phyloP scores from a whole-genome alignment of 1,140 invertebrate species.

The Wasmannia auropunctata region DNA sequence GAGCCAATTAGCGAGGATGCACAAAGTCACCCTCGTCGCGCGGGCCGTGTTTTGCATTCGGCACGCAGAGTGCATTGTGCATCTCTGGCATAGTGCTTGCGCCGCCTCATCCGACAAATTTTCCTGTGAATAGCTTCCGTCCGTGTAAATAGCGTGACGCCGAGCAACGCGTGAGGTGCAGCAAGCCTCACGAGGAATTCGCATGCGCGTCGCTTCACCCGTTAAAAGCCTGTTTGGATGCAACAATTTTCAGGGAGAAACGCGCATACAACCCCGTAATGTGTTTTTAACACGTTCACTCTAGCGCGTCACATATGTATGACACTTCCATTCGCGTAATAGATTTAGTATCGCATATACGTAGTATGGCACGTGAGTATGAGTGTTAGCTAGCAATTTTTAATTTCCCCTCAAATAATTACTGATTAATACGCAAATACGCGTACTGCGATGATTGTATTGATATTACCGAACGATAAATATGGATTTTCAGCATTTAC shows the following conservation, averaged over 20 bases:
- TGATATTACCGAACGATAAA: background rate
- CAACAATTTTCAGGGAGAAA: constrained; percentile 32
- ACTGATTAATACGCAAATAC: background rate
- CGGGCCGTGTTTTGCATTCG: constrained; percentile 49
- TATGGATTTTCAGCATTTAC: background rate
- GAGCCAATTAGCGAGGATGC: constrained; percentile 48
- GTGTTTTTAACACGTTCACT: constrained; percentile 43
- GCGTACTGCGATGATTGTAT: background rate
- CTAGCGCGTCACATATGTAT: constrained; percentile 10
- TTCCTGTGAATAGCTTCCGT: constrained; percentile 53
- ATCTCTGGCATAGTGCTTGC: constrained; percentile 34
- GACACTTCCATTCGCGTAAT: constrained; percentile 29
- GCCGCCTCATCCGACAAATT: constrained; percentile 55
- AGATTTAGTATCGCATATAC: constrained; percentile 21
- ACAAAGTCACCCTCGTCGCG: constrained; percentile 24
- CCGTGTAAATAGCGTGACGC: constrained; percentile 45
- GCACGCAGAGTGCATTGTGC: constrained; percentile 42
- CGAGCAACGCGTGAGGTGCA: background rate
- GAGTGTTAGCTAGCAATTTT: background rate
- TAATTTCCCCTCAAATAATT: constrained; percentile 1
- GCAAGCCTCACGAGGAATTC: constrained; percentile 24
- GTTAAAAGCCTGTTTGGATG: constrained; percentile 45
- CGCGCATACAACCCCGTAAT: constrained; percentile 31
- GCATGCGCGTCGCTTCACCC: constrained; percentile 22
- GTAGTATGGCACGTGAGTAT: background rate